These are phyloP conservation scores for Linnaemya vulpina DNA, from an alignment of 2,888 invertebrate species.

Conservation along the genomic window DNA sequence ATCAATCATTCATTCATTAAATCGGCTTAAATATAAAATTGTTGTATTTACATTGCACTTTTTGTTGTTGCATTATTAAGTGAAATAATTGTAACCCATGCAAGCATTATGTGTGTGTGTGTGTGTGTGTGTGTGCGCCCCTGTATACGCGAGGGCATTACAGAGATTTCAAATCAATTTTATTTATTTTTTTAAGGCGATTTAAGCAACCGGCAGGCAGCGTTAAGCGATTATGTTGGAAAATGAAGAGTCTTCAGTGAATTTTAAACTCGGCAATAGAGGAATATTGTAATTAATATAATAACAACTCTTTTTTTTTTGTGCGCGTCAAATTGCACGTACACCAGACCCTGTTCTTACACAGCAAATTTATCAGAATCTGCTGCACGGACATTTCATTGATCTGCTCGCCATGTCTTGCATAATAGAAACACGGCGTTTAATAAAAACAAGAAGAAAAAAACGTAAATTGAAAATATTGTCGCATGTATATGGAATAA, in stretches of 20 bases:
- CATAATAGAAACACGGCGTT: too few species aligned
- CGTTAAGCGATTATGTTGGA: neutral
- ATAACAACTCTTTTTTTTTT: neutral
- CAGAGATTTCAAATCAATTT: constrained; percentile 44
- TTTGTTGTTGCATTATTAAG: constrained; percentile 49
- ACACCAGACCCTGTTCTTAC: neutral
- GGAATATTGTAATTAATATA: neutral
- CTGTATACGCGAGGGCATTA: neutral
- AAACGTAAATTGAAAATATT: too few species aligned
- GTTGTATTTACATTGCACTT: constrained; percentile 55
- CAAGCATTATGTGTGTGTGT: neutral
- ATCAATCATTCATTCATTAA: constrained; percentile 66
- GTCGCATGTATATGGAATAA: too few species aligned
- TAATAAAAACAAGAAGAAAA: too few species aligned
- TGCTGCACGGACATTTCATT: too few species aligned
- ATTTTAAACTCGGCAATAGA: neutral
- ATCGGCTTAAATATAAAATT: constrained; percentile 65
- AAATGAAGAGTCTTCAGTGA: neutral
- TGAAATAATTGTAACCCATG: constrained; percentile 40
- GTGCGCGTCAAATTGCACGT: neutral
- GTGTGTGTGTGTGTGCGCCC: neutral
- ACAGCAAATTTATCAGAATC: neutral
- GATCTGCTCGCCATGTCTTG: too few species aligned
- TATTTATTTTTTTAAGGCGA: constrained; percentile 8
- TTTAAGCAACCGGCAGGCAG: constrained; percentile 9